Conservation (phyloP, 1,140 invertebrate species). For the Bradysia coprophila region DNA sequence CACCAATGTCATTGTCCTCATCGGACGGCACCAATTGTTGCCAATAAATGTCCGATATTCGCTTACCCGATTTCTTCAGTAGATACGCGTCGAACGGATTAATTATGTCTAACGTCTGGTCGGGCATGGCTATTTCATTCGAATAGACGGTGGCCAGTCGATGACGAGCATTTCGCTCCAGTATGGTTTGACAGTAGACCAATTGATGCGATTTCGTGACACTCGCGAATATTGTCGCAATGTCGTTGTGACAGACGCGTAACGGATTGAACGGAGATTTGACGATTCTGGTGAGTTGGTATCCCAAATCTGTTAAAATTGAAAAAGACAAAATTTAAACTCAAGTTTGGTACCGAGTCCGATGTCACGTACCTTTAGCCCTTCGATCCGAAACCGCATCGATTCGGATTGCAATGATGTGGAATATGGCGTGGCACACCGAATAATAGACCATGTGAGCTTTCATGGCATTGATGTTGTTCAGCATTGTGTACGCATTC, state of each 20-base stretch:
- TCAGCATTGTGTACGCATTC: constrained; percentile 27
- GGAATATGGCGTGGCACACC: constrained; percentile 79
- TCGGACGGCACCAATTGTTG: constrained; percentile 20
- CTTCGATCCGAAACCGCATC: too few relatives aligned
- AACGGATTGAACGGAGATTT: constrained; percentile 73
- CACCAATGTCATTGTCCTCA: constrained; percentile 9
- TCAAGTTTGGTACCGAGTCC: too few relatives aligned
- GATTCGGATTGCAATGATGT: constrained; percentile 73
- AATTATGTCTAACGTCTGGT: constrained; percentile 39
- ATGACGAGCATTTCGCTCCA: constrained; percentile 63
- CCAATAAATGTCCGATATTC: constrained; percentile 24
- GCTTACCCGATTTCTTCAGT: constrained; percentile 30
- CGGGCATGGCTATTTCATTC: constrained; percentile 23
- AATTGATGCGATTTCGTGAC: constrained; percentile 74
- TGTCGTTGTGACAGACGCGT: constrained; percentile 48
- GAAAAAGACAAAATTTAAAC: too few relatives aligned
- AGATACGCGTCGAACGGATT: constrained; percentile 72
- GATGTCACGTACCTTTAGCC: too few relatives aligned
- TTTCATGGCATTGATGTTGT: constrained; percentile 29
- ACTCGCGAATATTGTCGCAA: constrained; percentile 68
- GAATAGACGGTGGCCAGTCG: constrained; percentile 35
- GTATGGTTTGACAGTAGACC: constrained; percentile 78
- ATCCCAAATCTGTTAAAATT: too few relatives aligned
- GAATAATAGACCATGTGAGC: constrained; percentile 75
- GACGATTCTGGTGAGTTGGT: constrained; percentile 69